These are phyloP conservation scores for Hirtodrosophila histrioides DNA, from an alignment of 2,888 invertebrate genomes.

Conservation along the genomic window DNA sequence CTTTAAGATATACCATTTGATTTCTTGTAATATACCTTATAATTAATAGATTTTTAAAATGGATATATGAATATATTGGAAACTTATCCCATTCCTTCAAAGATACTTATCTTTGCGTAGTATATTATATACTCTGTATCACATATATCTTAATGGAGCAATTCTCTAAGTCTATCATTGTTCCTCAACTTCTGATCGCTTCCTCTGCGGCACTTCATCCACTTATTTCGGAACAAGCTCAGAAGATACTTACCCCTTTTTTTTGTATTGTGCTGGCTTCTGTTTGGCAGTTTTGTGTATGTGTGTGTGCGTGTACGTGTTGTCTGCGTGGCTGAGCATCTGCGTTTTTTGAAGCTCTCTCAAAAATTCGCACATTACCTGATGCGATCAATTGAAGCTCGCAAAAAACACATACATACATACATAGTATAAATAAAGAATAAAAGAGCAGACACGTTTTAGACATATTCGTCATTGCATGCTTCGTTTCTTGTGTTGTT, in stretches of 20 bases:
- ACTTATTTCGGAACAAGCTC: neutral
- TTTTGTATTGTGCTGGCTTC: conserved; percentile 20
- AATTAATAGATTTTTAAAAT: too few relatives aligned
- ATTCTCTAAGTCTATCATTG: neutral
- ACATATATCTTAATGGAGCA: too few relatives aligned
- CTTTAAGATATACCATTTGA: too few relatives aligned
- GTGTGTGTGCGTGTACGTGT: conserved; percentile 1
- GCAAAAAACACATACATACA: conserved; percentile 19
- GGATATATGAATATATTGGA: too few relatives aligned
- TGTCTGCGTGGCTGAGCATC: conserved; percentile 45
- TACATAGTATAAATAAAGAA: conserved; percentile 11
- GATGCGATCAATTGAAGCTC: conserved; percentile 63
- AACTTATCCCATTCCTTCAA: too few relatives aligned
- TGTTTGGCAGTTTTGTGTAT: conserved; percentile 5
- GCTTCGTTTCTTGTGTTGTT: conserved; percentile 48
- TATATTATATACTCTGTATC: too few relatives aligned
- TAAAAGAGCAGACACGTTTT: conserved; percentile 70
- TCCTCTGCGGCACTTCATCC: conserved; percentile 10
- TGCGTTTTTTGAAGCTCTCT: conserved; percentile 41
- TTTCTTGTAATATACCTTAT: too few relatives aligned
- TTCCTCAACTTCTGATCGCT: conserved; percentile 9
- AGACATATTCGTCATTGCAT: conserved; percentile 65
- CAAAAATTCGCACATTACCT: conserved; percentile 58
- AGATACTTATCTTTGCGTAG: too few relatives aligned
- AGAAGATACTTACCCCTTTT: conserved; percentile 40